Conservation (phyloP, 2,113 vertebrate species). For the Calypte anna region DNA sequence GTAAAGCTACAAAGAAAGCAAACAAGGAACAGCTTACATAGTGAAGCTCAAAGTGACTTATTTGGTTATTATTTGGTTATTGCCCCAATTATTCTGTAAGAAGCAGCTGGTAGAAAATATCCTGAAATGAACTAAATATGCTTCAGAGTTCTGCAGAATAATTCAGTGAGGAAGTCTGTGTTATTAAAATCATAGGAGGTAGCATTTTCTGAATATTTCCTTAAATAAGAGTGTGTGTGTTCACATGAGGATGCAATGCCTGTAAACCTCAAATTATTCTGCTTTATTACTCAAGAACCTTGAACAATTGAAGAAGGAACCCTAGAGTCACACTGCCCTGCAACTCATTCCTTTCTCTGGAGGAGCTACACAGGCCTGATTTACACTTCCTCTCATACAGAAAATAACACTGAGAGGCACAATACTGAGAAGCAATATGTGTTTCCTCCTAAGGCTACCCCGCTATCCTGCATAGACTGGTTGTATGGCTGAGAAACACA, state of each 20-base stretch:
- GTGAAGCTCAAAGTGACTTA: not conserved
- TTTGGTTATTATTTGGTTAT: not conserved
- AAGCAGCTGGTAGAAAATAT: not conserved
- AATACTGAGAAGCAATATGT: not conserved
- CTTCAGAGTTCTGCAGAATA: not conserved
- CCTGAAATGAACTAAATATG: not conserved
- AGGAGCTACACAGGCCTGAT: not conserved
- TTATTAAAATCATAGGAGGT: not conserved
- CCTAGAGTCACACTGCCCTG: not conserved
- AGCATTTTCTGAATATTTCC: not conserved
- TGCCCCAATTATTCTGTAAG: not conserved
- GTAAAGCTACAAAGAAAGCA: not conserved
- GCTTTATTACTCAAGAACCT: not conserved
- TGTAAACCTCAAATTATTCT: not conserved
- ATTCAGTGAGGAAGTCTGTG: not conserved
- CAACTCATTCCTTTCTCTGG: not conserved
- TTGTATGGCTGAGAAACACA: not conserved
- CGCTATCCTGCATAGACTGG: not conserved
- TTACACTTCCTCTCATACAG: not conserved
- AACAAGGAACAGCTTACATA: not conserved
- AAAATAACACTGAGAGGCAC: not conserved
- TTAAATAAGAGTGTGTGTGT: not conserved
- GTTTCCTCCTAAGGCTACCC: not conserved
- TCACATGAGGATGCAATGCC: not conserved
- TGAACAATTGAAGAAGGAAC: not conserved